These are phyloP conservation scores for Bedellia somnulentella DNA, from an alignment of 2,888 invertebrate genomes.

Conservation along the genomic window DNA sequence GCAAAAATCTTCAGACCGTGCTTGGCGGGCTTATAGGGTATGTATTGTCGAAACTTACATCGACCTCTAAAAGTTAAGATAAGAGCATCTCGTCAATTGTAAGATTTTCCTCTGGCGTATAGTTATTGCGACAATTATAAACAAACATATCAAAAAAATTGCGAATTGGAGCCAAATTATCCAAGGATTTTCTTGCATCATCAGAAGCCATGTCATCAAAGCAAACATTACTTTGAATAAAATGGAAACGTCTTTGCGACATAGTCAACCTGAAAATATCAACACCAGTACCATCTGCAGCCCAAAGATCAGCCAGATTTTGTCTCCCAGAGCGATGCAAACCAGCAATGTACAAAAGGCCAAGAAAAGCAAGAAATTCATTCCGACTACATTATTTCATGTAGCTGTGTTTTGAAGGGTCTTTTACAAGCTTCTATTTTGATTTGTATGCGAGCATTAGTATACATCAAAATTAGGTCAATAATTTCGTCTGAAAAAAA, in stretches of 20 bases:
- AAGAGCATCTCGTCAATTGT: constrained; percentile 2
- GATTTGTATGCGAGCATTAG: not conserved
- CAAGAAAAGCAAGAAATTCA: constrained; percentile 13
- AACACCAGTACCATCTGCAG: constrained; percentile 14
- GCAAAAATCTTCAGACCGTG: no score
- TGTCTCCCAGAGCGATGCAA: constrained; percentile 8
- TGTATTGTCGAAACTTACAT: no score
- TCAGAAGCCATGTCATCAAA: constrained; percentile 13
- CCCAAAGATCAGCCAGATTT: constrained; percentile 12
- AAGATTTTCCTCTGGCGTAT: not conserved
- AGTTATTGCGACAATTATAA: not conserved
- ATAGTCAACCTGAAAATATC: constrained; percentile 14
- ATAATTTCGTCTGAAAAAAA: constrained; percentile 1
- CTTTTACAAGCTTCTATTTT: not conserved
- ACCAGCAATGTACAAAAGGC: constrained; percentile 12
- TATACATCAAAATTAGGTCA: not conserved
- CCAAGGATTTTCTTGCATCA: constrained; percentile 9
- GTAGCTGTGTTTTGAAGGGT: not conserved
- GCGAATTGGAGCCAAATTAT: constrained; percentile 9
- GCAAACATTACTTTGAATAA: constrained; percentile 11
- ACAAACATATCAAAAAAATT: constrained; percentile 1
- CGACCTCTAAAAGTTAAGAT: no score
- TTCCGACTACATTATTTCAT: not conserved
- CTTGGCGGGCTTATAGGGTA: no score
- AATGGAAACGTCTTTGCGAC: constrained; percentile 12